Evolutionary conservation across 1,140 invertebrate genomes (phyloP), one percentile per base, ranked within the genome.

Genomic region (Drosophila setifemur): DNA sequence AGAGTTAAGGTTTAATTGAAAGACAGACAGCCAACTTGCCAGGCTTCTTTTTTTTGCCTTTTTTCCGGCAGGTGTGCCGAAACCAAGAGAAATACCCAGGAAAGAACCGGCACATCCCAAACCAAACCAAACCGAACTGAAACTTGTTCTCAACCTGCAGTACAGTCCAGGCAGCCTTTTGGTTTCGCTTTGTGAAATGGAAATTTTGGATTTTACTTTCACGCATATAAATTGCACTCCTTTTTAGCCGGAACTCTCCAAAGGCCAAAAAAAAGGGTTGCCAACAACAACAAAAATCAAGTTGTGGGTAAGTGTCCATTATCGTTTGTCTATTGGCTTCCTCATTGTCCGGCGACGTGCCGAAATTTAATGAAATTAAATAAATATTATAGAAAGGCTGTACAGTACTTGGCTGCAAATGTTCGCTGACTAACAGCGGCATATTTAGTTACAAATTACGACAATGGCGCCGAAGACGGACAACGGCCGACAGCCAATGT

Each of bases 401-500:
- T 37, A 33, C n/a, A n/a, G n/a, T n/a, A n/a, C n/a, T n/a, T 23
- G 52, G 31, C 50, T 66, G 73, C 47, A 50, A 60, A 39, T 23
- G 55, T 18, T 64, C 42, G 50, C 21, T 49, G 43, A 39, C 9
- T 28, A 57, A 31, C 54, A 48, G 44, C 54, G 47, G 69, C 78
- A 83, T 83, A 83, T 83, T 83, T 83, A 83, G 79, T 83, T 83
- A 83, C 79, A 83, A 83, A 83, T 83, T 85, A 83, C 79, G 74
- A 83, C 79, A 83, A 83, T 79, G 78, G 68, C 77, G 77, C 71
- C 77, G 58, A 54, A 45, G 28, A n/a, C 9, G 29, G 29, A 31
- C 29, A 0, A 28, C 26, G 26, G 40, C n/a, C n/a, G 67, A 64
- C 67, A 55, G 70, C 68, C 73, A 57, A 57, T 73, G 78, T 42